These are phyloP conservation scores for Polydesmus complanatus DNA, from an alignment of 2,888 invertebrate species.

Conservation along the genomic window DNA sequence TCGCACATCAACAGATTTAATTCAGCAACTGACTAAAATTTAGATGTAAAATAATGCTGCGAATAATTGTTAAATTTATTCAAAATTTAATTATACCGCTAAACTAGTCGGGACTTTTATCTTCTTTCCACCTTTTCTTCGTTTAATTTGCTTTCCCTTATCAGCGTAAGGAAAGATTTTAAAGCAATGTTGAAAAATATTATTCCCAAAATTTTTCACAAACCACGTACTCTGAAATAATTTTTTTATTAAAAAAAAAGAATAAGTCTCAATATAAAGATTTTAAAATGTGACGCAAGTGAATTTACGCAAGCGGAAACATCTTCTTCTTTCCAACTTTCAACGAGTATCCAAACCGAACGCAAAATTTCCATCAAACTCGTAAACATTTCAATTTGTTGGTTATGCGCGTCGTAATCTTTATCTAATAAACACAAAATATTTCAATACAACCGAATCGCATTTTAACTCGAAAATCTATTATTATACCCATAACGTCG, in stretches of 20 bases:
- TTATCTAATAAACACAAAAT: neutral
- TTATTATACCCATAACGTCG: neutral
- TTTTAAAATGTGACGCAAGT: neutral
- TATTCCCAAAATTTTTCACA: neutral
- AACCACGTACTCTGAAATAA: neutral
- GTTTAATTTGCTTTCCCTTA: neutral
- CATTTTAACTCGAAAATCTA: too few species aligned
- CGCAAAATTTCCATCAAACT: neutral
- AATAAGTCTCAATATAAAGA: neutral
- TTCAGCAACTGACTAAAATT: neutral
- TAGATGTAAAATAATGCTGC: too few species aligned
- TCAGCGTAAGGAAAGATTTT: neutral
- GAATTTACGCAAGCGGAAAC: neutral
- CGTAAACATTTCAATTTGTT: neutral
- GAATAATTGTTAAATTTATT: too few species aligned
- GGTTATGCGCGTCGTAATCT: neutral
- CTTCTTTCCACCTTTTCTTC: neutral
- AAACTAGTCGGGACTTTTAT: neutral
- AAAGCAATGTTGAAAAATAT: neutral
- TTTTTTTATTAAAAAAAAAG: neutral
- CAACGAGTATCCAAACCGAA: neutral
- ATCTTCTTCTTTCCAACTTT: neutral
- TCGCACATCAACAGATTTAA: neutral
- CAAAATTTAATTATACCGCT: neutral
- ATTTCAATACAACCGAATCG: too few species aligned